A percentile compares a stretch with the other conserved stretches of the same genome.
Conservation (phyloP, 2,888 invertebrate genomes). For the Dryomyza anilis region DNA sequence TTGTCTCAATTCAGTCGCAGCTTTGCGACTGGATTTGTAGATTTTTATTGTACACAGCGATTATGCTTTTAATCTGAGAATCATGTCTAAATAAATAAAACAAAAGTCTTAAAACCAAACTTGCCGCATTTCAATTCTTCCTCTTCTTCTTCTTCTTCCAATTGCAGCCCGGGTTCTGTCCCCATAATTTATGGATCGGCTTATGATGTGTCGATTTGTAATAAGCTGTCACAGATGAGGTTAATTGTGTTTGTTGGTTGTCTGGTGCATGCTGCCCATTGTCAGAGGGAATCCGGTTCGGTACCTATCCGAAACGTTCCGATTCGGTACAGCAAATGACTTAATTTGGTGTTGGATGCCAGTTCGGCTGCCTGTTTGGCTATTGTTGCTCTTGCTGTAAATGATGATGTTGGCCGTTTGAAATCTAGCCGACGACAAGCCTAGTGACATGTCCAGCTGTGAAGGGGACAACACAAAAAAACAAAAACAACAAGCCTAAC, state of each 20-base stretch:
- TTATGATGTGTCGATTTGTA: slow-evolving; percentile 6
- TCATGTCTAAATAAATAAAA: too few relatives aligned
- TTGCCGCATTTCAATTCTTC: too few relatives aligned
- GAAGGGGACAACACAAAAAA: slow-evolving; percentile 35
- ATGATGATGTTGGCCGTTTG: slow-evolving; percentile 45
- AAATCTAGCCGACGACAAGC: slow-evolving; percentile 41
- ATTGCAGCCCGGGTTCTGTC: background rate
- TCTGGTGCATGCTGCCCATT: slow-evolving; percentile 11
- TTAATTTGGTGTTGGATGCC: slow-evolving; percentile 46
- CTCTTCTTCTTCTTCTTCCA: background rate
- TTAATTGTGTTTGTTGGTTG: background rate
- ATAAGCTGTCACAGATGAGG: slow-evolving; percentile 3
- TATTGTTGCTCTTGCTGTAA: slow-evolving; percentile 42
- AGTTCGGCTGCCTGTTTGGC: slow-evolving; percentile 24
- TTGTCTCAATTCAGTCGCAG: too few relatives aligned
- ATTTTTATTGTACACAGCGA: too few relatives aligned
- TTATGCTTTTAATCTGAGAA: background rate
- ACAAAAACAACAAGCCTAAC: slow-evolving; percentile 10
- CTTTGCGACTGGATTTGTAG: too few relatives aligned
- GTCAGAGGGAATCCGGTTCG: slow-evolving; percentile 1
- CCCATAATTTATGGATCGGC: background rate
- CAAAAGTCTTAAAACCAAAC: too few relatives aligned
- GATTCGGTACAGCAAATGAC: slow-evolving; percentile 47
- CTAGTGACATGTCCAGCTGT: slow-evolving; percentile 60
- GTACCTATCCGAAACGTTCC: too few relatives aligned